Evolutionary conservation across 1,140 invertebrate genomes (phyloP).

Genomic region (Drosophila teissieri): DNA sequence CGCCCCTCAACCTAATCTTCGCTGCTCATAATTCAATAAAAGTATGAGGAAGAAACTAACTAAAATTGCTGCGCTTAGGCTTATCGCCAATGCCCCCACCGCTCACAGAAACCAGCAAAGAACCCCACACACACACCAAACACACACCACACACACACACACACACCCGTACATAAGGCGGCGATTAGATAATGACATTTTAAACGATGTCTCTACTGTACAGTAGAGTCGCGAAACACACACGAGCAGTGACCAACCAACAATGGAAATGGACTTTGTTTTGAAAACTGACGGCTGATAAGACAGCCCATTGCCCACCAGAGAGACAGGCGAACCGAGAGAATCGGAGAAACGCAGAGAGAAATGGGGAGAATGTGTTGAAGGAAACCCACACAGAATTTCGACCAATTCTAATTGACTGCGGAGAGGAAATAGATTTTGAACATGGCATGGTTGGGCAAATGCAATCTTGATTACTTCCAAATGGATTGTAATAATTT

Average conservation of each 20-base stretch:
- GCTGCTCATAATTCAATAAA: constrained; percentile 70
- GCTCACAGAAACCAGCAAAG: neutral
- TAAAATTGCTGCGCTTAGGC: constrained; percentile 62
- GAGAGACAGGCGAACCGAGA: constrained; percentile 23
- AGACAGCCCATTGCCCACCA: constrained; percentile 18
- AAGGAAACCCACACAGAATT: constrained; percentile 11
- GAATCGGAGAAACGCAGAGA: neutral
- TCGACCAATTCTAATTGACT: constrained; percentile 3
- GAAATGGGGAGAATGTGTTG: neutral
- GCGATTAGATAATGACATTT: constrained; percentile 78
- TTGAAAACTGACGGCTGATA: constrained; percentile 56
- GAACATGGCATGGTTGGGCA: neutral
- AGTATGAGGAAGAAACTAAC: constrained; percentile 44
- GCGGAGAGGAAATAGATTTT: constrained; percentile 1
- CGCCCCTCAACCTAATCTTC: constrained; percentile 40
- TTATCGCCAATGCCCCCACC: constrained; percentile 56
- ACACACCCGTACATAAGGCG: neutral
- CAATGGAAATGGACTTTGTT: constrained; percentile 76
- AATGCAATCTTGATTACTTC: constrained; percentile 20
- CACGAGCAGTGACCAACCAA: constrained; percentile 62
- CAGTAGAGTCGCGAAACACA: constrained; percentile 64
- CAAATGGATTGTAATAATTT: constrained; percentile 12
- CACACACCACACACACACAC: neutral
- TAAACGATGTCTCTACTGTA: constrained; percentile 78
- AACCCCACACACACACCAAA: neutral